Evolutionary conservation across 1,140 invertebrate species (phyloP), one percentile per base, ranked within the genome.

Genomic region (Cotesia glomerata): DNA sequence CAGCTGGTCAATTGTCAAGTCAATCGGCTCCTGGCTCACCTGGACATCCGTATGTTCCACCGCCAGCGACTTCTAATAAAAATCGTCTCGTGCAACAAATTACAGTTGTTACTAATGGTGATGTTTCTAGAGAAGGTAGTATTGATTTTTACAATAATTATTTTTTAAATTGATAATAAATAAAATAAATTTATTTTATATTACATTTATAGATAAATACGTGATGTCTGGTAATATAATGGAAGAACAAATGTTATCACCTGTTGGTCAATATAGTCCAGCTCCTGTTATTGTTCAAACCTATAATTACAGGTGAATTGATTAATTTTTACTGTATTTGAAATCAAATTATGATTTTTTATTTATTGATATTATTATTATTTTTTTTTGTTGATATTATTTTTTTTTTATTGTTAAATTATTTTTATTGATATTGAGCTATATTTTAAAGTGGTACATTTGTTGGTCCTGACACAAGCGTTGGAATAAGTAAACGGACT

Each of bases 1-100:
- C 90, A 76, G 80, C 90, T 85, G 83, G 87, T 80, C 84, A 86
- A 67, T 81, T 89, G 71, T 89, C 89, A 59, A 92, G 89, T 85
- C 92, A 93, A 82, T 92, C 91, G 51, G 90, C 92, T 65, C 92
- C 93, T 73, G 92, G 92, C 59, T 92, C 91, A 81, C 92, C 92
- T 14, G 88, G 89, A 59, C 88, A 88, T 81, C 86, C 86, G 67
- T 86, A 85, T 78, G 80, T 87, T 80, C 82, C 89, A 78, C 78
- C 80, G 79, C 82, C 86, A 79, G 84, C 87, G 78, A 69, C 87
- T 71, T 78, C 85, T 81, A 84, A 88, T 75, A 87, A 89, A 84
- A 80, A 88, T 82, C 86, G 88, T 70, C 74, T 90, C 81, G 87
- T 90, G 85, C 85, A 91, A 76, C 90, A 91, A 82, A 90, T 91